Conservation (phyloP, 2,888 invertebrate species). For the Cosmorhoe ocellata region DNA sequence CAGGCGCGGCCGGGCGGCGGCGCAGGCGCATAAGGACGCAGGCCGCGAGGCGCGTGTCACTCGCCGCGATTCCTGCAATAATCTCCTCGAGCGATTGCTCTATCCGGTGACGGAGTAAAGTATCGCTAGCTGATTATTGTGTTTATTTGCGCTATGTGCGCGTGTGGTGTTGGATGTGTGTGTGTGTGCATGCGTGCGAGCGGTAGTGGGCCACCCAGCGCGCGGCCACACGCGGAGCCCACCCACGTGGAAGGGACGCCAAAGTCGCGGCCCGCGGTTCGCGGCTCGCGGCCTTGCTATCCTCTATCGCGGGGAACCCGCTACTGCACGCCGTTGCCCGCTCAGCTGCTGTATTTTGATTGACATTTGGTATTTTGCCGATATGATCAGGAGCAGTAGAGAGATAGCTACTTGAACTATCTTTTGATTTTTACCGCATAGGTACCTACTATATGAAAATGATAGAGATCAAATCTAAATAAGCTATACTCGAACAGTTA, state of each 20-base stretch:
- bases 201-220: conserved; percentile 77
- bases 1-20: background rate
- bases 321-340: conserved; percentile 32
- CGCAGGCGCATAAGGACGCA: conserved; percentile 31
- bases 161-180: conserved; percentile 65
- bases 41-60: conserved; percentile 62
- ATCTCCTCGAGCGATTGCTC: conserved; percentile 74
- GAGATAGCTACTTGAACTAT: conserved; percentile 15
- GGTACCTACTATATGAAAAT: too few species aligned
- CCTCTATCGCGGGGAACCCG: conserved; percentile 32
- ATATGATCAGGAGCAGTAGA: conserved; percentile 19
- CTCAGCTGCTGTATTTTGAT: conserved; percentile 46
- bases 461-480: too few species aligned
- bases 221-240: conserved; percentile 80
- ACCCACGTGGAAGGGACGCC: conserved; percentile 78
- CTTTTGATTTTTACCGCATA: conserved; percentile 9
- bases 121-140: conserved; percentile 81
- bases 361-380: conserved; percentile 61
- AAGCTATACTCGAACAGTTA: too few species aligned
- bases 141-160: conserved; percentile 74
- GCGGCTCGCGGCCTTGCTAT: conserved; percentile 37
- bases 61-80: conserved; percentile 65
- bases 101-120: conserved; percentile 80
- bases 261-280: conserved; percentile 63
- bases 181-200: conserved; percentile 68